Conservation (phyloP, 2,888 invertebrate species). For the Copidosoma aretas region DNA sequence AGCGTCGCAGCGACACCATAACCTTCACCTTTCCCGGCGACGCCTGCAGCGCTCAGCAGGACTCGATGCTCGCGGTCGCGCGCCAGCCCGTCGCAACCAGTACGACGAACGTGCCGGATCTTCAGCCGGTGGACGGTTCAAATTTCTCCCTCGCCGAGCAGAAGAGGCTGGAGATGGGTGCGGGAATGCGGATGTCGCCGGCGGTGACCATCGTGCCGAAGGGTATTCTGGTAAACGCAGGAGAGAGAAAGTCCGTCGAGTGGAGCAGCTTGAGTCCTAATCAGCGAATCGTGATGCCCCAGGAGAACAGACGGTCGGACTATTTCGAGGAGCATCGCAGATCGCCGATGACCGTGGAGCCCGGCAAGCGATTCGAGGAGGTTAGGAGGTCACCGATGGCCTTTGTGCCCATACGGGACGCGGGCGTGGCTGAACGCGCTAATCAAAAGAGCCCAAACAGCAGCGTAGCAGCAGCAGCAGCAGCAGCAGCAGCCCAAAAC, state of each 20-base stretch:
- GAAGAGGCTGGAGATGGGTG: slow-evolving; percentile 50
- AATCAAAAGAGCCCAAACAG: slow-evolving; percentile 57
- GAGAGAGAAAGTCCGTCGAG: slow-evolving; percentile 56
- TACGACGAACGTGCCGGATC: slow-evolving; percentile 44
- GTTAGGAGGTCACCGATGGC: slow-evolving; percentile 59
- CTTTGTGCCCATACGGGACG: slow-evolving; percentile 57
- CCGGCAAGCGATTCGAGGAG: slow-evolving; percentile 56
- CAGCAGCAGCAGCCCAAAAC: slow-evolving; percentile 51
- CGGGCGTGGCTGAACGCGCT: slow-evolving; percentile 51
- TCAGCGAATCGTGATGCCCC: slow-evolving; percentile 52
- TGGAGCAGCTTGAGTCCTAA: slow-evolving; percentile 57
- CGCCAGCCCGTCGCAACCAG: slow-evolving; percentile 46
- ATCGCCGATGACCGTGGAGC: slow-evolving; percentile 57
- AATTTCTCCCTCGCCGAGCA: slow-evolving; percentile 51
- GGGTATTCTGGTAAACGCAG: slow-evolving; percentile 35
- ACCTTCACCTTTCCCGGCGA: slow-evolving; percentile 58
- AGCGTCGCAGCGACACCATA: slow-evolving; percentile 56
- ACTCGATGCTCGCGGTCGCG: slow-evolving; percentile 45
- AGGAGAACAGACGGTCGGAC: slow-evolving; percentile 58
- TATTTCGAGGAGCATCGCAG: slow-evolving; percentile 59
- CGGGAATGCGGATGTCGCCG: slow-evolving; percentile 53
- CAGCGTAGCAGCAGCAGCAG: slow-evolving; percentile 47
- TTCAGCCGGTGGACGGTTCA: slow-evolving; percentile 50
- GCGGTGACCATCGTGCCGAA: slow-evolving; percentile 32
- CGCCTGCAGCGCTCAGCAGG: slow-evolving; percentile 39